Evolutionary conservation across 2,113 vertebrate species (phyloP).

Genomic region (Corynorhinus townsendii): DNA sequence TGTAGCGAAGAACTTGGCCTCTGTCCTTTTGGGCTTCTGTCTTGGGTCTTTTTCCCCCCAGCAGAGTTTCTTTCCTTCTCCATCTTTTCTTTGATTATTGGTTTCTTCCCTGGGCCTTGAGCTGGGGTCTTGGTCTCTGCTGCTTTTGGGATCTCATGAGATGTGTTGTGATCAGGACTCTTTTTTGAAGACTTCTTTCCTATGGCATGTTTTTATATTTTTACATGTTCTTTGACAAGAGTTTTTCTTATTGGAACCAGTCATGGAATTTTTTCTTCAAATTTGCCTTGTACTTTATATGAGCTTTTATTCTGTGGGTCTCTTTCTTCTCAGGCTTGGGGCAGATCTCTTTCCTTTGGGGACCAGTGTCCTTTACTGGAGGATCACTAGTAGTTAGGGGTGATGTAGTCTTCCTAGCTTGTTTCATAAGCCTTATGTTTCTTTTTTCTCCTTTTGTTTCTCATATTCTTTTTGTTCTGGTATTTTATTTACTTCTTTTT

Average conservation of each 20-base stretch:
- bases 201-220: not conserved
- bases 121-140: not conserved
- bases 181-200: conserved; percentile 13
- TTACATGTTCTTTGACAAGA: not conserved
- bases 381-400: accelerated
- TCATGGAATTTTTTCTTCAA: conserved; percentile 43
- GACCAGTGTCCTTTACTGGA: not conserved
- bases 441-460: conserved; percentile 24
- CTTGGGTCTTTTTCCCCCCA: conserved; percentile 61
- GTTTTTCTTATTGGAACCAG: conserved; percentile 1
- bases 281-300: accelerated
- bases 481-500: conserved; percentile 6
- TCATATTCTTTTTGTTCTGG: not conserved
- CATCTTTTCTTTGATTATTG: not conserved
- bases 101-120: conserved; percentile 29
- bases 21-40: conserved; percentile 71
- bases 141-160: not conserved
- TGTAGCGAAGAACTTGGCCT: conserved; percentile 61
- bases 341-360: not conserved
- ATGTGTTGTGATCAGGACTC: not conserved
- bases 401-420: not conserved
- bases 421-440: not conserved
- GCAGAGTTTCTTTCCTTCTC: not conserved
- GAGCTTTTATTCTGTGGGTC: not conserved
- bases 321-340: not conserved